These are phyloP conservation scores for Thinocorus orbignyianus DNA, from an alignment of 2,113 vertebrate genomes.

Conservation along the genomic window DNA sequence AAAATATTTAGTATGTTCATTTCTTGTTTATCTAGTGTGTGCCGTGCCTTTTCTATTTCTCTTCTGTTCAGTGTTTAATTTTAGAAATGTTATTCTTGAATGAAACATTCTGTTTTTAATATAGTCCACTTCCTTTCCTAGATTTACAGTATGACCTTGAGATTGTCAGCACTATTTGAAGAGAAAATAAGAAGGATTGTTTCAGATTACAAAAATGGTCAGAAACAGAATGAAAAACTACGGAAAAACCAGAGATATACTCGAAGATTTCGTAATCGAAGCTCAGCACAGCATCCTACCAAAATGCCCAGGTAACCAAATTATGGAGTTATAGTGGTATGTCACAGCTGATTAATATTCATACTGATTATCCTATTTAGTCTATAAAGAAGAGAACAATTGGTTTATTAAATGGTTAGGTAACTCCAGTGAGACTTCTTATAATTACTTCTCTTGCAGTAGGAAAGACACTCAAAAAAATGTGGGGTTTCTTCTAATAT, in stretches of 20 bases:
- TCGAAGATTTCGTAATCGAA: slow-evolving; percentile 79
- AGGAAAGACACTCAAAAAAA: background rate
- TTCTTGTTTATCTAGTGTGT: background rate
- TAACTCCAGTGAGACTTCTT: background rate
- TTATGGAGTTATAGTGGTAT: background rate
- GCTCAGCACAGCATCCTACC: slow-evolving; percentile 39
- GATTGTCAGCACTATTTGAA: slow-evolving; percentile 92
- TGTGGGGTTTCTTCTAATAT: fast-evolving
- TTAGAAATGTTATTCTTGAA: background rate
- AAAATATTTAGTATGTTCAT: background rate
- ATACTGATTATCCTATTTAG: background rate
- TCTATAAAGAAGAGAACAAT: background rate
- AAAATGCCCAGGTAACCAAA: slow-evolving; percentile 69
- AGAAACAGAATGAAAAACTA: slow-evolving; percentile 87
- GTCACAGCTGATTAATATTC: background rate
- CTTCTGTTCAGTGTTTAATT: background rate
- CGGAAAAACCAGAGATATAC: slow-evolving; percentile 85
- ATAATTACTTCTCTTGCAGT: background rate
- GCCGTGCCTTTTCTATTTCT: background rate
- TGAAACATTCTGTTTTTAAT: slow-evolving; percentile 16
- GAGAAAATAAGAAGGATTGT: slow-evolving; percentile 90
- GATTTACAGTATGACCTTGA: slow-evolving; percentile 99
- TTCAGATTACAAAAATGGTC: slow-evolving; percentile 89
- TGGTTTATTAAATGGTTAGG: background rate
- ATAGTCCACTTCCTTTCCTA: slow-evolving; percentile 39